These are phyloP conservation scores for Drosophila pandora DNA, from an alignment of 1,140 invertebrate genomes.

Conservation along the genomic window DNA sequence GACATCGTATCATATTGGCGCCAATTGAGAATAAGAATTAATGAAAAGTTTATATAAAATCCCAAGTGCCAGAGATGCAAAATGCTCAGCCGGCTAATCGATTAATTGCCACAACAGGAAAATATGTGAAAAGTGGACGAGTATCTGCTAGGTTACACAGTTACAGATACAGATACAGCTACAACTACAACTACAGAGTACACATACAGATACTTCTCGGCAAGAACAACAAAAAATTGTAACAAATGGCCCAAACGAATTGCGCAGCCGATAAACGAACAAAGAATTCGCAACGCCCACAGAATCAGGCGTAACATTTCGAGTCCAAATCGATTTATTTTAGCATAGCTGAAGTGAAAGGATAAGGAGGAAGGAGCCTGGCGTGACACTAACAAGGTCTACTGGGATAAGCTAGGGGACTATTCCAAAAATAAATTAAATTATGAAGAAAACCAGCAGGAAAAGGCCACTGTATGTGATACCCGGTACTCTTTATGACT, in stretches of 20 bases:
- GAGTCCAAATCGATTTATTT: conserved; percentile 24
- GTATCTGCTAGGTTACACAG: background rate
- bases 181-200: too few relatives aligned
- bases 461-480: too few relatives aligned
- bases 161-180: background rate
- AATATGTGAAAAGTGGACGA: conserved; percentile 24
- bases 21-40: conserved; percentile 28
- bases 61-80: background rate
- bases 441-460: too few relatives aligned
- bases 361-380: conserved; percentile 1
- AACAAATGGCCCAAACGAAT: conserved; percentile 72
- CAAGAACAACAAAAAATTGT: conserved; percentile 33
- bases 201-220: background rate
- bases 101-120: conserved; percentile 58
- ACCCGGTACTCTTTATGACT: too few relatives aligned
- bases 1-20: conserved; percentile 10
- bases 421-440: background rate
- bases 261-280: conserved; percentile 69
- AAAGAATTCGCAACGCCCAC: conserved; percentile 71
- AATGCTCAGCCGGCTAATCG: conserved; percentile 44
- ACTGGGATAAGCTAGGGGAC: background rate
- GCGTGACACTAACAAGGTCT: conserved; percentile 1
- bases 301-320: conserved; percentile 33
- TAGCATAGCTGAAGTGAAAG: background rate
- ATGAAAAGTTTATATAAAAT: conserved; percentile 17